Base-by-base conservation (phyloP, 2,797 vertebrate genomes). In the Neostethus bicornis region DNA sequence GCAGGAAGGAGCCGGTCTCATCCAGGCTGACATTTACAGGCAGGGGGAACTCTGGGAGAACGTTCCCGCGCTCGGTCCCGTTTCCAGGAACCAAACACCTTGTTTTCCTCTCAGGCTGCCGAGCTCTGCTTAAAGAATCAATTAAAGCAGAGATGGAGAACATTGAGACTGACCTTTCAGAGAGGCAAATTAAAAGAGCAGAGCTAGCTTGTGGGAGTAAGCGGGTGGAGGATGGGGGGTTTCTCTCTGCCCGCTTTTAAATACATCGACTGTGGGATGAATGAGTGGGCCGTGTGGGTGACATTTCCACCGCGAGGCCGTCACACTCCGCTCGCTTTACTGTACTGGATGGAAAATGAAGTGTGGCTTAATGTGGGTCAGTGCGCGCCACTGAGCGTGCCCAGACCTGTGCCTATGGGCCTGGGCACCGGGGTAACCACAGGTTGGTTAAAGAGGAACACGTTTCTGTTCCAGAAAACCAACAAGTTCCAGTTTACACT, bases 151-250 rank as follows among this genome's bases (percentile, higher is more conserved):
- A 89, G 85, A 89, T 87, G 80, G 85, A 90, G 87, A 91, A 90
- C 90, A 89, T 80, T 74, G 85, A 60, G 34, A 66, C 59, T 91
- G 91, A 92, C 90, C 91, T 92, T 92, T 91, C 72, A 65, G 66
- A 79, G 64, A 68, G 80, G 83, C 77, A 89, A 90, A 91, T 91
- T 91, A 91, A 92, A 91, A 91, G 88, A 90, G 89, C 89, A 91
- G 80, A 79, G 84, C 75, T 86, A 56, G 86, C 90, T 92, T 44
- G 59, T 91, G 87, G 90, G 85, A 24, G 81, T 77, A 86, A 87
- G 61, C 55, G 75, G 80, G 69, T 26, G 48, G 34, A 41, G 79
- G 75, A 82, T 83, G 77, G 79, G 73, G 88, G 62, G 78, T 77
- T 85, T 85, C 81, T 85, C 77, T 87, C 79, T 80, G 81, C 73